Conservation (phyloP, 1,140 invertebrate genomes). For the Heliconius hewitsoni region DNA sequence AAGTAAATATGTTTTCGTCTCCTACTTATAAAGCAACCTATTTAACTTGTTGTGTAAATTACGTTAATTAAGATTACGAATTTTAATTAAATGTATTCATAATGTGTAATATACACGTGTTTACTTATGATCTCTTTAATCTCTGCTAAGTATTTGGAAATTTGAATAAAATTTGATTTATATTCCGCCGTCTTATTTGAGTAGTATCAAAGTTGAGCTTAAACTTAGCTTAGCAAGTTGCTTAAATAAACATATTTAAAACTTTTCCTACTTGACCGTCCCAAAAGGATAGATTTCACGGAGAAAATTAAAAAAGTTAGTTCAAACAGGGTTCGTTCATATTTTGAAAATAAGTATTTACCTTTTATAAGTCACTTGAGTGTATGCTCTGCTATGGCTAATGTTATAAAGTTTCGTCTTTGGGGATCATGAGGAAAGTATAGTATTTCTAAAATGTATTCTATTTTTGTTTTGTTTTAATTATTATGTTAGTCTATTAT, state of each 20-base stretch:
- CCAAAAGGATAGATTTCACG: slow-evolving; percentile 57
- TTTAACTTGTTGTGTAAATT: not conserved
- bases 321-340: slow-evolving; percentile 53
- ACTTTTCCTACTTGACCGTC: slow-evolving; percentile 61
- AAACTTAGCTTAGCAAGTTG: slow-evolving; percentile 46
- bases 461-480: not conserved
- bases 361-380: slow-evolving; percentile 22
- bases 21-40: not conserved
- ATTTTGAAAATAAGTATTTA: slow-evolving; percentile 32
- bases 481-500: not conserved
- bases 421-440: too few species aligned
- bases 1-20: not conserved
- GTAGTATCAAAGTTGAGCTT: slow-evolving; percentile 46
- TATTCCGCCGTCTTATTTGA: slow-evolving; percentile 45
- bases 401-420: not conserved
- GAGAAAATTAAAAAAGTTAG: slow-evolving; percentile 69
- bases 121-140: slow-evolving; percentile 27
- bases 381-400: slow-evolving; percentile 13
- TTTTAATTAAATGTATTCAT: slow-evolving; percentile 9
- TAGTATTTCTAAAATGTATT: not conserved
- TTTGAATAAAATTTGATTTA: slow-evolving; percentile 48
- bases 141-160: slow-evolving; percentile 28
- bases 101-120: slow-evolving; percentile 9
- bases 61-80: not conserved
- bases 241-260: slow-evolving; percentile 60